phyloP scores from a whole-genome alignment of 2,113 vertebrate genomes.

The Ctenodactylus gundi region DNA sequence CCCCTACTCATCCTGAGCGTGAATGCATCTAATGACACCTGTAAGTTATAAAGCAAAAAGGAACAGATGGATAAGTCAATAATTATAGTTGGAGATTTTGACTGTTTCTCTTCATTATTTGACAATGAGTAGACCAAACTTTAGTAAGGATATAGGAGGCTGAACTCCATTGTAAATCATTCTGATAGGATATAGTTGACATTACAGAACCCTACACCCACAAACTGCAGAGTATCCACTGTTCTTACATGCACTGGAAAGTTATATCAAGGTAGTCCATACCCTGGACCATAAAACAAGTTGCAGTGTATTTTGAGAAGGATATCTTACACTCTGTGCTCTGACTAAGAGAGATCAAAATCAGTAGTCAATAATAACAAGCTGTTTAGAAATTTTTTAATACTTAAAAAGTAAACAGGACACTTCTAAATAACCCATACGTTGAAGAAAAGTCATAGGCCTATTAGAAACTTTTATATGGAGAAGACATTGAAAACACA shows the following conservation, averaged over 20 bases:
- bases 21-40: not conserved
- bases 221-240: not conserved
- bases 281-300: not conserved
- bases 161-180: not conserved
- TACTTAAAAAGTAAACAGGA: slow-evolving; percentile 2
- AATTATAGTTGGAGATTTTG: not conserved
- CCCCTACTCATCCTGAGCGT: not conserved
- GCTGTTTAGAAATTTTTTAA: not conserved
- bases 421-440: not conserved
- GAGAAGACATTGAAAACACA: not conserved
- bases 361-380: not conserved
- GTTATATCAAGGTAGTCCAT: not conserved
- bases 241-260: not conserved
- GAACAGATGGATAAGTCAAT: not conserved
- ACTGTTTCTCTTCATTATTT: not conserved
- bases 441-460: slow-evolving; percentile 9
- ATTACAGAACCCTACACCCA: not conserved
- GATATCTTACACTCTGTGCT: not conserved
- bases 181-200: not conserved
- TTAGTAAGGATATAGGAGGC: not conserved
- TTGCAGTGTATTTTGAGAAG: not conserved
- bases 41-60: slow-evolving; percentile 8
- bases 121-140: not conserved
- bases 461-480: slow-evolving; percentile 4
- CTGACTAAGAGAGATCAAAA: slow-evolving; percentile 1